phyloP scores from a whole-genome alignment of 2,888 invertebrate species.

The Athalia circularis region DNA sequence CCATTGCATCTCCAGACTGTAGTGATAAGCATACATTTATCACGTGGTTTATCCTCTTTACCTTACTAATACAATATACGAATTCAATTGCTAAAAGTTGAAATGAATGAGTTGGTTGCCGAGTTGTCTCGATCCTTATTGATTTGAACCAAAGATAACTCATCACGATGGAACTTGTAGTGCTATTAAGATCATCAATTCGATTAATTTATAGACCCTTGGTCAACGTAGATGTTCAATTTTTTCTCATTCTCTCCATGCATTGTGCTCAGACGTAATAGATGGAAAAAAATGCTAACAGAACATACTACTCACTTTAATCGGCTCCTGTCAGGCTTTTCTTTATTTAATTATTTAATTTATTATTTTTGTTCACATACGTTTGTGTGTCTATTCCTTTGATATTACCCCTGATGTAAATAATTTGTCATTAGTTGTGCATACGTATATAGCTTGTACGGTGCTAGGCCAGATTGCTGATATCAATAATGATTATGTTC shows the following conservation, averaged over 20 bases:
- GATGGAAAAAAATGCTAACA: not conserved
- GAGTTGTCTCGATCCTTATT: conserved; percentile 1
- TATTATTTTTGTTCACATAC: not conserved
- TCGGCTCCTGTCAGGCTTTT: not conserved
- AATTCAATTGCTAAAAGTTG: not conserved
- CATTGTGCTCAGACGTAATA: not conserved
- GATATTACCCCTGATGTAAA: conserved; percentile 20
- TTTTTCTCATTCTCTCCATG: not conserved
- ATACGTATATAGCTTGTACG: conserved; percentile 37
- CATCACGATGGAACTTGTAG: not conserved
- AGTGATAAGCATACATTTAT: not conserved
- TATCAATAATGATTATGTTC: not conserved
- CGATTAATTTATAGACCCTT: conserved; percentile 11
- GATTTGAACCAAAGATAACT: not conserved
- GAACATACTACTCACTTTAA: not conserved
- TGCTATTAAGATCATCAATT: conserved; percentile 10
- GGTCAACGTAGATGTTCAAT: not conserved
- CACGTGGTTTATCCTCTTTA: not conserved
- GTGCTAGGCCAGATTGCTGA: conserved; percentile 29
- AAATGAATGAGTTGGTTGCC: not conserved
- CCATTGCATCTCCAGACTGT: not conserved
- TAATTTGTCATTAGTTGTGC: conserved; percentile 33
- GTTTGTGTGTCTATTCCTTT: not conserved
- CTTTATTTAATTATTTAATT: not conserved
- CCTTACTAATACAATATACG: conserved; percentile 5